Percentiles rank a stretch among this genome's conserved stretches.
phyloP scores from a whole-genome alignment of 2,888 invertebrate genomes.

The Hydraecia micacea region DNA sequence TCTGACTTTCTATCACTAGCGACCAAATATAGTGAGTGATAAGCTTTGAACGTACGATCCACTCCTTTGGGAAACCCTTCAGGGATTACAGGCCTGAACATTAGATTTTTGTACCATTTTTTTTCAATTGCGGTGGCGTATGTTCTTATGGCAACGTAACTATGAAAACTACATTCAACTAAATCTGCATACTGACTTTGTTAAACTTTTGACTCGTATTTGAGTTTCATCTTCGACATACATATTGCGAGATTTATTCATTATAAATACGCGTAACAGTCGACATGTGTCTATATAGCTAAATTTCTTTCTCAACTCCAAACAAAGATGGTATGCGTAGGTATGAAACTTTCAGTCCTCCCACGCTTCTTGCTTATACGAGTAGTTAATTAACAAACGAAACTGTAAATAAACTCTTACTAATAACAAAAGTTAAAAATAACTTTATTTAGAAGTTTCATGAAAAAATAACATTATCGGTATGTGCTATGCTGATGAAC shows the following conservation, averaged over 20 bases:
- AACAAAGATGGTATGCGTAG: slow-evolving; percentile 50
- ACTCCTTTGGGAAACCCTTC: slow-evolving; percentile 33
- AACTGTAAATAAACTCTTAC: slow-evolving; percentile 45
- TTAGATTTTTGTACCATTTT: slow-evolving; percentile 13
- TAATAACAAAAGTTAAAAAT: slow-evolving; percentile 32
- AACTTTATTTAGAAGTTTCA: slow-evolving; percentile 25
- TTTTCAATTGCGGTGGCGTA: background rate
- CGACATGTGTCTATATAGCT: slow-evolving; percentile 5
- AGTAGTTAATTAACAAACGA: slow-evolving; percentile 60
- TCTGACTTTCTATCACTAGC: slow-evolving; percentile 16
- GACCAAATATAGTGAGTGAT: slow-evolving; percentile 38
- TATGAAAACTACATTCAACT: slow-evolving; percentile 17
- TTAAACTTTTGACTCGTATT: slow-evolving; percentile 39
- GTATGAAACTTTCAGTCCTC: slow-evolving; percentile 43
- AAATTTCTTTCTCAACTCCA: slow-evolving; percentile 54
- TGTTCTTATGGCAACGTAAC: slow-evolving; percentile 1
- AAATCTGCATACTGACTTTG: slow-evolving; percentile 38
- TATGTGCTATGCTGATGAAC: slow-evolving; percentile 21
- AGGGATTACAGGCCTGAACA: slow-evolving; percentile 19
- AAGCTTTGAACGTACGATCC: slow-evolving; percentile 28
- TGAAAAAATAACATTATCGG: slow-evolving; percentile 28
- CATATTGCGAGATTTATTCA: slow-evolving; percentile 52
- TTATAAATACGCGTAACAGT: slow-evolving; percentile 24
- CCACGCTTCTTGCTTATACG: slow-evolving; percentile 51
- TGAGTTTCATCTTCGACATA: slow-evolving; percentile 47